These are phyloP conservation scores for Prenolepis imparis DNA, from an alignment of 2,888 invertebrate genomes.

Conservation along the genomic window DNA sequence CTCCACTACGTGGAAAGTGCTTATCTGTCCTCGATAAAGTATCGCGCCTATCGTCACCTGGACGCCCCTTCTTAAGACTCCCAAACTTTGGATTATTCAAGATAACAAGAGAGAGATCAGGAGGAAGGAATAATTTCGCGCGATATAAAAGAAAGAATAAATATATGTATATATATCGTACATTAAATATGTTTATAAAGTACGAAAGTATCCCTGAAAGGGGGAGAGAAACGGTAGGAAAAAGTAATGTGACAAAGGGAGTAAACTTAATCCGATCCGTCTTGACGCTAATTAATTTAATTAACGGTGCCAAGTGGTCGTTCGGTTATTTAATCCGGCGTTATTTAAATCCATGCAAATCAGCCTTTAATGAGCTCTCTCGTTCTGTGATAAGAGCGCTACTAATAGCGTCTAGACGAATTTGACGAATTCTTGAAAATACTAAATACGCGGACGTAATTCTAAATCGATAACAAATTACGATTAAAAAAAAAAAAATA, in stretches of 20 bases:
- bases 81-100: background rate
- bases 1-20: constrained; percentile 39
- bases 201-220: background rate
- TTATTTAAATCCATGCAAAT: constrained; percentile 41
- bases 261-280: constrained; percentile 27
- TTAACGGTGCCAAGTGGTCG: constrained; percentile 42
- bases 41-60: background rate
- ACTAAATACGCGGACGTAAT: background rate
- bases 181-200: background rate
- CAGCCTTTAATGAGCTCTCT: constrained; percentile 24
- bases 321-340: constrained; percentile 34
- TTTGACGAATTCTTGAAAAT: background rate
- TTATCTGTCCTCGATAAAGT: constrained; percentile 45
- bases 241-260: background rate
- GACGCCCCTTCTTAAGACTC: background rate
- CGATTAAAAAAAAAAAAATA: background rate
- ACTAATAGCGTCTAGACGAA: background rate
- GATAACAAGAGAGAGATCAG: no score
- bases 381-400: constrained; percentile 51
- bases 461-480: background rate
- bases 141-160: background rate
- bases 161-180: background rate
- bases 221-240: background rate
- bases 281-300: constrained; percentile 48
- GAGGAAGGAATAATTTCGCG: background rate